Conservation (phyloP, 1,140 invertebrate genomes). For the Ganaspis sp. region DNA sequence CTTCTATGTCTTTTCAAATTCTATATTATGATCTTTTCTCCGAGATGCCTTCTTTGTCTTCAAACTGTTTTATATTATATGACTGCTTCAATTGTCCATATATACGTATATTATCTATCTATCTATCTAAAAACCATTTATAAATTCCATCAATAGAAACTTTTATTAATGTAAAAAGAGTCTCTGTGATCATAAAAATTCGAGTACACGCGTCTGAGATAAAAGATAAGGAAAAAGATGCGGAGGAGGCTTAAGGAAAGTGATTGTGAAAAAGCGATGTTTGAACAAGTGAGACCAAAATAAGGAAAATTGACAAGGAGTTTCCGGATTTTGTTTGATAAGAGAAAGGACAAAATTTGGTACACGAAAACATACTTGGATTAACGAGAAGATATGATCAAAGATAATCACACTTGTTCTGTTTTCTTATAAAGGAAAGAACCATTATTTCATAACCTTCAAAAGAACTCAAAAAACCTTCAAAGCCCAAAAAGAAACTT, state of each 20-base stretch:
- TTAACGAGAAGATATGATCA: background rate
- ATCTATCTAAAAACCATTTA: too few relatives aligned
- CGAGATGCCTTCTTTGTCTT: too few relatives aligned
- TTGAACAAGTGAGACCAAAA: constrained; percentile 16
- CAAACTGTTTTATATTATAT: too few relatives aligned
- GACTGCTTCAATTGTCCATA: too few relatives aligned
- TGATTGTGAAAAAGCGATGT: background rate
- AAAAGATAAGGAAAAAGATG: constrained; percentile 19
- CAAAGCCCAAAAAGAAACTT: background rate
- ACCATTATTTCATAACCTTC: background rate
- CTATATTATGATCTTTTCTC: too few relatives aligned
- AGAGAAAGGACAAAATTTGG: background rate
- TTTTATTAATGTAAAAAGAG: too few relatives aligned
- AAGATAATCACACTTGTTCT: too few relatives aligned
- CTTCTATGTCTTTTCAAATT: too few relatives aligned
- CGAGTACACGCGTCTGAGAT: background rate
- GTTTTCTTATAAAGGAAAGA: too few relatives aligned
- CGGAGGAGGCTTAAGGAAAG: constrained; percentile 4
- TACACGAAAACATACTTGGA: background rate
- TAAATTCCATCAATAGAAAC: too few relatives aligned
- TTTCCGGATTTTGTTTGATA: background rate
- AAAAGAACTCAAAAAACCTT: background rate
- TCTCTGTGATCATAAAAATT: too few relatives aligned
- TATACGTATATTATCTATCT: too few relatives aligned
- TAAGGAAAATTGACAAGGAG: constrained; percentile 17